These are phyloP conservation scores for Listronotus oregonensis DNA, from an alignment of 1,140 invertebrate genomes.

Conservation along the genomic window DNA sequence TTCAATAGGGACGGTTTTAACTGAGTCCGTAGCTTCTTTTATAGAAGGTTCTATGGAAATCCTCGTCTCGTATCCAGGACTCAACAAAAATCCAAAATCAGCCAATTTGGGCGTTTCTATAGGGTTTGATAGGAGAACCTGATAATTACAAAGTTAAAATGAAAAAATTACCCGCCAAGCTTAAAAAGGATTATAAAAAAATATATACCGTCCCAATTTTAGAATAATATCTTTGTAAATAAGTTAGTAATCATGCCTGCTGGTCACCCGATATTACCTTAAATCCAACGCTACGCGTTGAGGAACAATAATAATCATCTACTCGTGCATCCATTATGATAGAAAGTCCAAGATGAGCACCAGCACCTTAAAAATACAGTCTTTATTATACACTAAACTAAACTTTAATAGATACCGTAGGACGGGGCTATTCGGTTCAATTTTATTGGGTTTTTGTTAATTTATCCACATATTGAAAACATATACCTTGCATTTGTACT, in stretches of 20 bases:
- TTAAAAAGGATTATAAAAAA: too few relatives aligned
- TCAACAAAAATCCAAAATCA: slow-evolving; percentile 71
- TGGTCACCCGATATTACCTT: too few relatives aligned
- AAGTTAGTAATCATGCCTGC: too few relatives aligned
- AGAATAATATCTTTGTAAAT: too few relatives aligned
- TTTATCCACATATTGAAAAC: too few relatives aligned
- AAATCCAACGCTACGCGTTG: slow-evolving; percentile 75
- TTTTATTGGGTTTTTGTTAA: too few relatives aligned
- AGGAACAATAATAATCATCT: slow-evolving; percentile 77
- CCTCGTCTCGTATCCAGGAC: slow-evolving; percentile 69
- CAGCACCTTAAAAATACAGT: slow-evolving; percentile 59
- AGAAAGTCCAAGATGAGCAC: slow-evolving; percentile 71
- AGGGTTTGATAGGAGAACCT: slow-evolving; percentile 75
- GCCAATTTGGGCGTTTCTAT: slow-evolving; percentile 77
- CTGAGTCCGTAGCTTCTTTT: slow-evolving; percentile 63
- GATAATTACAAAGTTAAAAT: slow-evolving; percentile 31
- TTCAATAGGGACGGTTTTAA: slow-evolving; percentile 64
- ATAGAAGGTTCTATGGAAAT: slow-evolving; percentile 70
- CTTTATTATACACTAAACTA: too few relatives aligned
- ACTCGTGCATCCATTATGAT: slow-evolving; percentile 71
- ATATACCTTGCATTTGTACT: too few relatives aligned
- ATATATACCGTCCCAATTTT: too few relatives aligned
- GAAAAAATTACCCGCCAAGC: too few relatives aligned
- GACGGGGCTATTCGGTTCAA: too few relatives aligned
- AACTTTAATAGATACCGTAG: too few relatives aligned